Evolutionary conservation across 2,888 invertebrate genomes (phyloP).

Genomic region (Diaperis boleti): DNA sequence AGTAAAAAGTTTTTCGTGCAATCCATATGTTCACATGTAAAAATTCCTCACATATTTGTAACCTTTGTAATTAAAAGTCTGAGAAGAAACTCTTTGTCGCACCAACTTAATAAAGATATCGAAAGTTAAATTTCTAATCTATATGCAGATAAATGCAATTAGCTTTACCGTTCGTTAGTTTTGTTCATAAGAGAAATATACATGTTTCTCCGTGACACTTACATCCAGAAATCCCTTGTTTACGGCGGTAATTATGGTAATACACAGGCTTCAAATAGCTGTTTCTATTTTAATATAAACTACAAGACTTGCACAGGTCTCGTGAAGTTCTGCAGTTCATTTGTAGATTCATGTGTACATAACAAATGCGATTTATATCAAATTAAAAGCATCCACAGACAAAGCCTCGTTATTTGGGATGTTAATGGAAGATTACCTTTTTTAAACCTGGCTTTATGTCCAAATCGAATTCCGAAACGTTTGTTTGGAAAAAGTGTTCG

Average conservation of each 20-base stretch:
- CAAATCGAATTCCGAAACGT: slow-evolving; percentile 11
- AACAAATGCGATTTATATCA: background rate
- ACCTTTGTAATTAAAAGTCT: slow-evolving; percentile 31
- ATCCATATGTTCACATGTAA: slow-evolving; percentile 39
- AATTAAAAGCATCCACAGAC: slow-evolving; percentile 4
- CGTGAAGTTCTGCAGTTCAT: slow-evolving; percentile 1
- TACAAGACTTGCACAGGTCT: slow-evolving; percentile 14
- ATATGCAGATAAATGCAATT: slow-evolving; percentile 20
- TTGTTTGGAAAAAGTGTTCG: slow-evolving; percentile 19
- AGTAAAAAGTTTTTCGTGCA: slow-evolving; percentile 43
- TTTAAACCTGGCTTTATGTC: slow-evolving; percentile 6
- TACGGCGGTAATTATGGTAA: slow-evolving; percentile 27
- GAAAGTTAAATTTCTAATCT: slow-evolving; percentile 30
- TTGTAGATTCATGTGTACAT: background rate
- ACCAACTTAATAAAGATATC: too few relatives aligned
- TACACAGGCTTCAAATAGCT: slow-evolving; percentile 28
- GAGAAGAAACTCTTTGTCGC: slow-evolving; percentile 1
- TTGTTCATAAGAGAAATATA: slow-evolving; percentile 13
- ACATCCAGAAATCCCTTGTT: slow-evolving; percentile 29
- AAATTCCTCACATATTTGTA: slow-evolving; percentile 18
- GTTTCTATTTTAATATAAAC: slow-evolving; percentile 33
- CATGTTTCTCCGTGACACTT: slow-evolving; percentile 19
- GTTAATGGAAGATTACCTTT: background rate
- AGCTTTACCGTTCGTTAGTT: slow-evolving; percentile 16
- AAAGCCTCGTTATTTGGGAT: slow-evolving; percentile 3